phyloP scores from a whole-genome alignment of 2,797 vertebrate genomes.

The Tangara arthus region DNA sequence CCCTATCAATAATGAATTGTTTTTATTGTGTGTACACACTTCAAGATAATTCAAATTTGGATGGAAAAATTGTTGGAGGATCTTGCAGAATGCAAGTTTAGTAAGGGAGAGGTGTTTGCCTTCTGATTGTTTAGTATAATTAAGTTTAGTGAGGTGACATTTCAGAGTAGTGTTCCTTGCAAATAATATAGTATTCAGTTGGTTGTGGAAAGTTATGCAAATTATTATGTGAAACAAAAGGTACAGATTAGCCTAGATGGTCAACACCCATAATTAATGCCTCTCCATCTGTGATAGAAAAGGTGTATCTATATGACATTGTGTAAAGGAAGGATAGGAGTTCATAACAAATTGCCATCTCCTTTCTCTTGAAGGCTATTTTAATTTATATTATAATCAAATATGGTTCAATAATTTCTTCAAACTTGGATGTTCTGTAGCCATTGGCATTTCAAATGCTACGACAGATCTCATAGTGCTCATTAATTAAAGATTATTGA shows the following conservation, averaged over 20 bases:
- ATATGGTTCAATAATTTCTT: background rate
- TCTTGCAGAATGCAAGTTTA: background rate
- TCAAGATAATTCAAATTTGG: background rate
- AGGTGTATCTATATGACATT: background rate
- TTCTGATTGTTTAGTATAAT: background rate
- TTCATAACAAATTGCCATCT: background rate
- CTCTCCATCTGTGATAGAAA: background rate
- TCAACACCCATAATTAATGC: background rate
- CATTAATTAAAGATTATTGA: background rate
- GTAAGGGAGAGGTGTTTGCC: background rate
- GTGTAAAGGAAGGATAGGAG: background rate
- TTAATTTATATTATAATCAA: background rate
- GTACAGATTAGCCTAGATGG: background rate
- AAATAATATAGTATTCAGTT: background rate
- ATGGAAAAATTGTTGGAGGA: background rate
- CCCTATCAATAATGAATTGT: background rate
- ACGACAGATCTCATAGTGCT: background rate
- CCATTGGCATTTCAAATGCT: background rate
- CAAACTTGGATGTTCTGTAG: background rate
- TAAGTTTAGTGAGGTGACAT: background rate
- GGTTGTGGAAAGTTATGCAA: background rate
- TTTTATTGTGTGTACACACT: background rate
- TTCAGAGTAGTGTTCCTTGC: background rate
- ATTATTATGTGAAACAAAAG: background rate
- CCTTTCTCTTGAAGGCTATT: background rate